A percentile compares a stretch with the other conserved stretches of the same genome.
phyloP scores from a whole-genome alignment of 2,797 vertebrate genomes.

The Alosa sapidissima region DNA sequence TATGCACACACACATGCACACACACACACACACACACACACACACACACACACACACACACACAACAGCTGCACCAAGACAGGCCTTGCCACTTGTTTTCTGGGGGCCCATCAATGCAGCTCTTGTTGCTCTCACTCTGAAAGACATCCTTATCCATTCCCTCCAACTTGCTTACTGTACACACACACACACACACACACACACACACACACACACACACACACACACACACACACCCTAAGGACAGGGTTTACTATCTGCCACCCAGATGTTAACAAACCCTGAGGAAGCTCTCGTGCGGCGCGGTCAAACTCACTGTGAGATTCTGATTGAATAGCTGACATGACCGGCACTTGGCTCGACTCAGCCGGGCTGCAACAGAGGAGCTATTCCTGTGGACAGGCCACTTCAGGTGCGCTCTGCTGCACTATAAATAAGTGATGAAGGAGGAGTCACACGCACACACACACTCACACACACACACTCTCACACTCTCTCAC shows the following conservation, averaged over 20 bases:
- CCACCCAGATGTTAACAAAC: background rate
- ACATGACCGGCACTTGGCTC: no score
- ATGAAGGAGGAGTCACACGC: no score
- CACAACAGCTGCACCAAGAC: slow-evolving; percentile 36
- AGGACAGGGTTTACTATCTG: background rate
- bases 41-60: background rate
- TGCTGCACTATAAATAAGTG: no score
- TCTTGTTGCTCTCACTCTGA: slow-evolving; percentile 57
- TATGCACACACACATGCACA: background rate
- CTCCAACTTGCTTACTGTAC: slow-evolving; percentile 49
- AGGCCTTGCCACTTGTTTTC: slow-evolving; percentile 50
- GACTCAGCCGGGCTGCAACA: no score
- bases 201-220: slow-evolving; percentile 33
- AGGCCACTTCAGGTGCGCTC: no score
- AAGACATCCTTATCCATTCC: slow-evolving; percentile 56
- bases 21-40: background rate
- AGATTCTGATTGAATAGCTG: no score
- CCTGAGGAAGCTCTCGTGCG: no score
- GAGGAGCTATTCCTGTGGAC: no score
- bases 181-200: slow-evolving; percentile 20
- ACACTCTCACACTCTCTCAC: no score
- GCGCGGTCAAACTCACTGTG: no score
- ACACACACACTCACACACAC: no score
- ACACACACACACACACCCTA: background rate
- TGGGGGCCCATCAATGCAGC: slow-evolving; percentile 48